Conservation (phyloP, 2,888 invertebrate species). For the Brachyptera risi region DNA sequence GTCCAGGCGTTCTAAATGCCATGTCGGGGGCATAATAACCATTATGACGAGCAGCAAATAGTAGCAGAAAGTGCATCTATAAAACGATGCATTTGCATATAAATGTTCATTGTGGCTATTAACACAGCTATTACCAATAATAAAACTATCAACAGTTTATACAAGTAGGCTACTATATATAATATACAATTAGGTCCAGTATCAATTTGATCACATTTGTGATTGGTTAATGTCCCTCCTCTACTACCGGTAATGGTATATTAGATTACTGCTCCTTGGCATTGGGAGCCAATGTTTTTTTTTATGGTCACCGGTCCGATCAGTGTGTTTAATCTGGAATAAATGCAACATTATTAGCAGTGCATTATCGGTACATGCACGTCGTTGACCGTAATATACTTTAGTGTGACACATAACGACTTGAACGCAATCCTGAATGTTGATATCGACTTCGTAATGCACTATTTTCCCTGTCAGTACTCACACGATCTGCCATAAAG, state of each 20-base stretch:
- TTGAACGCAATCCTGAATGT: too few relatives aligned
- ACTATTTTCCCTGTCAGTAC: slow-evolving; percentile 3
- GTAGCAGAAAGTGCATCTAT: neutral
- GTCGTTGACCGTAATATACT: neutral
- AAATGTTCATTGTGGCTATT: neutral
- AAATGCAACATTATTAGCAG: slow-evolving; percentile 4
- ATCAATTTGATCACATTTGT: neutral
- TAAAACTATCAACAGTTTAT: neutral
- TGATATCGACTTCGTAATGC: neutral
- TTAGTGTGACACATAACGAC: too few relatives aligned
- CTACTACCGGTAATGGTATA: neutral
- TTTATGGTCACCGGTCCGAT: too few relatives aligned
- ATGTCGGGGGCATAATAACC: neutral
- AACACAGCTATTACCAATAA: neutral
- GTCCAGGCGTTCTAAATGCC: too few relatives aligned
- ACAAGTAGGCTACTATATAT: neutral
- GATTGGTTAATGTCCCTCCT: neutral
- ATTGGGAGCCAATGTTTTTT: neutral
- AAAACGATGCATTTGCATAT: neutral
- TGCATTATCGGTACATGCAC: slow-evolving; percentile 3
- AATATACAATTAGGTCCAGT: slow-evolving; percentile 3
- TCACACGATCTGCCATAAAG: slow-evolving; percentile 13
- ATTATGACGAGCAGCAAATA: neutral
- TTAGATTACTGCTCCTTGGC: neutral
- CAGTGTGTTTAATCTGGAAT: neutral